Percentiles rank a stretch among this genome's conserved stretches.
phyloP scores from a whole-genome alignment of 1,140 invertebrate genomes.

The Varroa destructor region DNA sequence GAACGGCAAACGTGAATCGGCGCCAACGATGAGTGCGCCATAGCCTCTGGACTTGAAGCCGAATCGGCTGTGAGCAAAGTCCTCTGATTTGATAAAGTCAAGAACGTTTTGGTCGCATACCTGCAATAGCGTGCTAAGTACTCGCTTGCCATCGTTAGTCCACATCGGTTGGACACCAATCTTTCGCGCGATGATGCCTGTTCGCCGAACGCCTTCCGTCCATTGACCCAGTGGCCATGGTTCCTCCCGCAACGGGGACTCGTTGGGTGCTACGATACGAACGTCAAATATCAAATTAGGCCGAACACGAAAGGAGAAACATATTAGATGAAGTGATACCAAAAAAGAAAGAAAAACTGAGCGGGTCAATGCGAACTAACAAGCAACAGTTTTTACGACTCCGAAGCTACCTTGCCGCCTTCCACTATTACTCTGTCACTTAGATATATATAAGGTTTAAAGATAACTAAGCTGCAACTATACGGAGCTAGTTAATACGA shows the following conservation, averaged over 20 bases:
- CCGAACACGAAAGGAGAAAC: too few relatives aligned
- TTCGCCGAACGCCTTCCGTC: conserved; percentile 50
- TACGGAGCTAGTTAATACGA: too few relatives aligned
- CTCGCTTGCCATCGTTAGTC: conserved; percentile 65
- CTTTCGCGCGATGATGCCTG: conserved; percentile 78
- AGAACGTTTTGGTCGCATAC: conserved; percentile 90
- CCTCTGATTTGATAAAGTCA: conserved; percentile 70
- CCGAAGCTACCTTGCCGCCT: too few relatives aligned
- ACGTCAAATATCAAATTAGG: too few relatives aligned
- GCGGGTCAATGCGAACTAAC: too few relatives aligned
- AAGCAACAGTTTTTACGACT: too few relatives aligned
- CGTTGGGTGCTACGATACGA: conserved; percentile 39
- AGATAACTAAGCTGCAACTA: too few relatives aligned
- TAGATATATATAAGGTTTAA: too few relatives aligned
- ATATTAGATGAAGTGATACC: too few relatives aligned
- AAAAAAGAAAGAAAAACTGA: too few relatives aligned
- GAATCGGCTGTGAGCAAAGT: conserved; percentile 41
- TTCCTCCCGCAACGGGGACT: conserved; percentile 48
- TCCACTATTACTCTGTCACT: too few relatives aligned
- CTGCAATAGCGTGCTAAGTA: conserved; percentile 68
- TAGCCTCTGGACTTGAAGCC: background rate
- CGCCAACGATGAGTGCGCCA: conserved; percentile 28
- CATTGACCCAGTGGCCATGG: conserved; percentile 48
- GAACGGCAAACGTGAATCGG: conserved; percentile 32
- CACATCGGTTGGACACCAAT: conserved; percentile 85